Base-by-base conservation (phyloP, 2,888 invertebrate species). In the Poecilus cupreus region DNA sequence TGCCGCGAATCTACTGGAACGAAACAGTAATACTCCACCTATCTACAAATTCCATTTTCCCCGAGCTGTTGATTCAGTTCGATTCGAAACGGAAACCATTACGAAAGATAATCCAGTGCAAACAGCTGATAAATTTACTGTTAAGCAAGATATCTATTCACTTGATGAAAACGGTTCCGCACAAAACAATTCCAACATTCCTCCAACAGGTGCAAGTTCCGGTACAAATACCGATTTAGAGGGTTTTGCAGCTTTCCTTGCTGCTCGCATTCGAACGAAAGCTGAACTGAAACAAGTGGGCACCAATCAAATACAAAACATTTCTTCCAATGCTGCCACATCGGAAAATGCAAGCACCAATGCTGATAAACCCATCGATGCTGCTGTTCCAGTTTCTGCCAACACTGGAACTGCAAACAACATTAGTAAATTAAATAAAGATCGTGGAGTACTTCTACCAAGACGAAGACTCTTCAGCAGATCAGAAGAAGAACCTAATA, bases 251-350 rank as follows among this genome's bases (percentile, higher is more conserved):
- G 92, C 91, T n/a, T 89, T 92, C 81, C 87, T 92, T 77, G 92
- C 93, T 3, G 93, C 95, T 10, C 91, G 96, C 86, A 96, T 96
- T 86, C 91, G 96, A 84, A 97, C 96, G 2, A 96, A 96, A 89
- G 96, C 95, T 1, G 96, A 96, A 89, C 89, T 96, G 49, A 97
- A 96, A 89, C 89, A 89, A 84, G 88, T 88, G 0, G 86, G 86
- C 22, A 72, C 54, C 11, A 80, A 49, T 20, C 83, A 86, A 18
- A 75, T 84, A n/a, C 85, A 86, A 82, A 83, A 84, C 26, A 76
- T 82, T 20, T 78, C 89, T 90, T 90, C 85, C 86, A 90, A 60
- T 90, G 90, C 76, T 86, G 90, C 78, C 22, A 60, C 24, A 22
- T 26, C 57, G 16, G 60, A 60, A 60, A 77, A 37, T 60, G 32